A percentile compares a stretch with the other conserved stretches of the same genome.
phyloP scores from a whole-genome alignment of 2,113 vertebrate genomes.

The Hemiprocne comata region DNA sequence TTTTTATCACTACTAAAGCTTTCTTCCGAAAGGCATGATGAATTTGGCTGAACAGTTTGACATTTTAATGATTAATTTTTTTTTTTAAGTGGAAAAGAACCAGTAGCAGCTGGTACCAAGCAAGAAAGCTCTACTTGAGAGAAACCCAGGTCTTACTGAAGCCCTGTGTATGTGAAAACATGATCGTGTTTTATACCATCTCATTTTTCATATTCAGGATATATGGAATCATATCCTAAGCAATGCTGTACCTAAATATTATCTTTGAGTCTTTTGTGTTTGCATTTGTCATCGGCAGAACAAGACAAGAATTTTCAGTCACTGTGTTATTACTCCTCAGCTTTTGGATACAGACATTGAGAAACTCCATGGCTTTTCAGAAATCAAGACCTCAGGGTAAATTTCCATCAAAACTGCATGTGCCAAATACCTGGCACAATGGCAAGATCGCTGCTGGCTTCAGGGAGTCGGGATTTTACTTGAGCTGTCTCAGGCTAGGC shows the following conservation, averaged over 20 bases:
- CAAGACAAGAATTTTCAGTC: neutral
- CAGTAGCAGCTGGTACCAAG: neutral
- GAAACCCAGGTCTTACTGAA: neutral
- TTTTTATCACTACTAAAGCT: neutral
- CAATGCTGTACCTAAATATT: neutral
- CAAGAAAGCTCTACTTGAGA: neutral
- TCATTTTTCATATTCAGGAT: neutral
- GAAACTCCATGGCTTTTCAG: neutral
- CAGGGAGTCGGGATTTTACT: neutral
- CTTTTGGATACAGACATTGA: neutral
- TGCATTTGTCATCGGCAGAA: neutral
- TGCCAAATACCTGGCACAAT: neutral
- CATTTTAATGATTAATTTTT: neutral
- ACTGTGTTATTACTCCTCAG: neutral
- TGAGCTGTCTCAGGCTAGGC: neutral
- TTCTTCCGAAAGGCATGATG: neutral
- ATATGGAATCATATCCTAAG: neutral
- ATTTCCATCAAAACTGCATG: neutral
- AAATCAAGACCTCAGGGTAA: constrained; percentile 25
- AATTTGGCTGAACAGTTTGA: neutral
- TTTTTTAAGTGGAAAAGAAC: neutral
- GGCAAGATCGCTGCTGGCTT: neutral
- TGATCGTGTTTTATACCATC: neutral
- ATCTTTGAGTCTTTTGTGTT: constrained; percentile 1
- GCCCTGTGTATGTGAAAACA: neutral